Conservation (phyloP, 1,140 invertebrate genomes). For the Pinna nobilis region DNA sequence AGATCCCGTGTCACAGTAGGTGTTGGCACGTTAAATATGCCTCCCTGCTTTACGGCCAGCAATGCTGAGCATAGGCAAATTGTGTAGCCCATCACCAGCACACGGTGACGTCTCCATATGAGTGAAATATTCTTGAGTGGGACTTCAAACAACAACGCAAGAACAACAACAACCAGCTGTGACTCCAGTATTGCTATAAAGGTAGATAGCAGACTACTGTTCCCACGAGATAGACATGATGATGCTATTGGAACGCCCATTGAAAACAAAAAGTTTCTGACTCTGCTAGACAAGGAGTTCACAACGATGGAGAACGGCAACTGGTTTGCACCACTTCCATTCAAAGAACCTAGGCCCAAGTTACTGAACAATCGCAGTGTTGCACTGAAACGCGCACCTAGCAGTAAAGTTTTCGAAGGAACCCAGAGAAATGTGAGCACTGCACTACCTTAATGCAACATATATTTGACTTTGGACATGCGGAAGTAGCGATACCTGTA, state of each 20-base stretch:
- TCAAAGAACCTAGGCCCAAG: neutral
- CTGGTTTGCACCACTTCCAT: slow-evolving; percentile 33
- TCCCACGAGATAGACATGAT: slow-evolving; percentile 7
- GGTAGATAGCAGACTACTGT: neutral
- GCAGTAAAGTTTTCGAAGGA: neutral
- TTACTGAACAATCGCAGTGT: slow-evolving; percentile 28
- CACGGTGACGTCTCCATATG: no score
- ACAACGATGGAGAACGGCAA: neutral
- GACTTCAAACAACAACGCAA: no score
- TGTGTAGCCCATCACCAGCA: no score
- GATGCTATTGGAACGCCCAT: slow-evolving; percentile 4
- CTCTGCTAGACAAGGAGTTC: slow-evolving; percentile 9
- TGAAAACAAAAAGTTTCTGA: slow-evolving; percentile 19
- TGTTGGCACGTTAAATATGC: no score
- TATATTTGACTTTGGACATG: slow-evolving; percentile 31
- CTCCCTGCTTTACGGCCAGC: no score
- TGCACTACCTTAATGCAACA: slow-evolving; percentile 36
- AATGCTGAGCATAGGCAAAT: no score
- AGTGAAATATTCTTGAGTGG: no score
- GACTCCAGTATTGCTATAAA: neutral
- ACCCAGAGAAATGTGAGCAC: slow-evolving; percentile 1
- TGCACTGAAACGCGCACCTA: neutral
- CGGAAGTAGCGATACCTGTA: slow-evolving; percentile 34
- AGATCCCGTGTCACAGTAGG: no score
- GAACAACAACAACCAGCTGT: no score